Conservation (phyloP, 2,797 vertebrate genomes). For the Coracias cyanogaster region DNA sequence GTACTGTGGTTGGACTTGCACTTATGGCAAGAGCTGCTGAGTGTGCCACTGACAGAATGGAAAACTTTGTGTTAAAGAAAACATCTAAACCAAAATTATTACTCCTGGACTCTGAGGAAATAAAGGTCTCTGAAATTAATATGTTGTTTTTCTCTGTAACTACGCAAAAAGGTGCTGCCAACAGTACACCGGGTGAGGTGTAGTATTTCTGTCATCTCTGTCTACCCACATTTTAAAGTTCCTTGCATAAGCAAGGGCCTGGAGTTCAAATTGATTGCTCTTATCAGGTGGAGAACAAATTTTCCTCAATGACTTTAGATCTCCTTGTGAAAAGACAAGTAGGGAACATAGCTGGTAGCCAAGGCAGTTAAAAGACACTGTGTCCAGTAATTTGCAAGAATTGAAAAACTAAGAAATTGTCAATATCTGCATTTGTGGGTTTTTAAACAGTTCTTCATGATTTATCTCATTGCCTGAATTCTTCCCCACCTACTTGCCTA, state of each 20-base stretch:
- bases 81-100: neutral
- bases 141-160: neutral
- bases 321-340: neutral
- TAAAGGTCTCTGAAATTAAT: neutral
- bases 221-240: neutral
- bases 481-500: neutral
- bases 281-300: neutral
- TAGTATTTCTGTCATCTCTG: constrained; percentile 16
- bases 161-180: neutral
- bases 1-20: neutral
- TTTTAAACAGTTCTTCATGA: neutral
- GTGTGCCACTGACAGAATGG: constrained; percentile 60
- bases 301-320: neutral
- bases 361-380: neutral
- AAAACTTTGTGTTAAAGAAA: constrained; percentile 42
- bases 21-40: constrained; percentile 41
- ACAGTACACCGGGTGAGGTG: neutral
- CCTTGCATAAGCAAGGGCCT: neutral
- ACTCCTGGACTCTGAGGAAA: neutral
- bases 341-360: neutral
- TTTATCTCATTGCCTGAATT: neutral
- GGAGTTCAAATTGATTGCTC: neutral
- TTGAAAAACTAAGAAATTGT: neutral
- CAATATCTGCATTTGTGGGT: rapidly evolving
- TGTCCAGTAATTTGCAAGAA: neutral